Evolutionary conservation across 2,888 invertebrate species (phyloP), one percentile per base, ranked within the genome.

Genomic region (Automeris io): DNA sequence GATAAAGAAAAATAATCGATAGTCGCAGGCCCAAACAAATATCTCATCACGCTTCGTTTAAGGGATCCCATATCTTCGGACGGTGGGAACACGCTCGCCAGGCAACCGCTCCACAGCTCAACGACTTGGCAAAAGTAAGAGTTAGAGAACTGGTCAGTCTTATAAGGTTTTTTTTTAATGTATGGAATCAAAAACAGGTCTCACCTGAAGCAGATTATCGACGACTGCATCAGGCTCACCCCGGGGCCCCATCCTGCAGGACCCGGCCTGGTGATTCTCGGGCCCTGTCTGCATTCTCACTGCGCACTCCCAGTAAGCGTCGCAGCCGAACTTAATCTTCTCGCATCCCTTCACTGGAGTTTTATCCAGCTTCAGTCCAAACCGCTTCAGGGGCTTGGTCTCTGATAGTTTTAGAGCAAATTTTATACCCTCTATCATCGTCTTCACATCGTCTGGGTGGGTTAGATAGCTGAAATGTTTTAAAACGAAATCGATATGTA

Each of bases 201-300:
- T 9, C 42, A 85, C 87, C 77, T 87, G 87, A n/a, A 94, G 74
- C 53, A 91, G 83, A 29, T 91, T 88, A 66, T 94, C 91, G 0
- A 94, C 93, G 0, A 94, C 94, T 1, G 94, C 92, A 52, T 87
- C 72, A 0, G 90, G 90, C 68, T 95, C 94, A 1, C 87, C 88
- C 0, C 87, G 49, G 0, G 94, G 93, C 0, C 94, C 95, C 95
- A 95, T 95, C 85, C 91, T 93, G 67, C 93, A 94, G 9, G 93
- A 92, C 1, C 94, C 94, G 0, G 91, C 92, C 74, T 94, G 94
- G 68, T 95, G 95, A 67, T 95, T 94, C 79, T 94, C 94, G 0
- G 94, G 93, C 0, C 91, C 93, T 0, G 94, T 94, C 44, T 91
- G 89, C 70, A 91, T 91, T 40, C 90, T 83, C 13, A 93, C 88